Evolutionary conservation across 64 coral and sea anemone species (phyloP), one percentile per base, ranked within the genome.

Genomic region (Catalaphyllia jardinei): DNA sequence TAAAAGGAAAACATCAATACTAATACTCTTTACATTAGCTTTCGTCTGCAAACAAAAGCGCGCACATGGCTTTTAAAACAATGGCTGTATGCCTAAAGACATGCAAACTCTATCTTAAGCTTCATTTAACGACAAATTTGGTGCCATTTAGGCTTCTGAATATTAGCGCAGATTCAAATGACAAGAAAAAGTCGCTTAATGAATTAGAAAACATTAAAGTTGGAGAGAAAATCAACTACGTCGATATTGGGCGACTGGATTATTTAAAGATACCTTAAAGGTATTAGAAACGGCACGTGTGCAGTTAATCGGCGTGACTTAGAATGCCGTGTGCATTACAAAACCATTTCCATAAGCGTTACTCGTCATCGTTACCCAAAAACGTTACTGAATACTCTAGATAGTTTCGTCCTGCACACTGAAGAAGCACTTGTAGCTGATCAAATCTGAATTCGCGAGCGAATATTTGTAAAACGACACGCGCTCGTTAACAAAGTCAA

Each of bases 11-110:
- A 20, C 81, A 39, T 51, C 63, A 67, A 67, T 85, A 50, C 35
- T 85, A 85, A 71, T 71, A 85, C 29, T 83, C 63, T 85, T 83
- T 42, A 59, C 60, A 83, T 83, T 83, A 65, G 31, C 67, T 83
- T 42, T 25, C 13, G 42, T 65, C 27, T 51, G 25, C 63, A 85
- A 85, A 85, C 81, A 85, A 85, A 69, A 85, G 62, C 60, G 31
- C 81, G 52, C 81, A 85, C 81, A 71, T 85, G 81, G 81, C 63
- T 69, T 71, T 71, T 52, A 42, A 16, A 52, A 85, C 33, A 69
- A 71, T 71, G 20, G 31, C 29, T 65, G 79, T 7, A 80, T 60
- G 78, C 78, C 55, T 35, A 29, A 80, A 33, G 28, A 71, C 54
- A 62, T 57, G 24, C 81, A 71, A 35, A 42, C 18, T 18, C 15